Evolutionary conservation across 2,113 vertebrate genomes (phyloP).

Genomic region (Montifringilla adamsi): DNA sequence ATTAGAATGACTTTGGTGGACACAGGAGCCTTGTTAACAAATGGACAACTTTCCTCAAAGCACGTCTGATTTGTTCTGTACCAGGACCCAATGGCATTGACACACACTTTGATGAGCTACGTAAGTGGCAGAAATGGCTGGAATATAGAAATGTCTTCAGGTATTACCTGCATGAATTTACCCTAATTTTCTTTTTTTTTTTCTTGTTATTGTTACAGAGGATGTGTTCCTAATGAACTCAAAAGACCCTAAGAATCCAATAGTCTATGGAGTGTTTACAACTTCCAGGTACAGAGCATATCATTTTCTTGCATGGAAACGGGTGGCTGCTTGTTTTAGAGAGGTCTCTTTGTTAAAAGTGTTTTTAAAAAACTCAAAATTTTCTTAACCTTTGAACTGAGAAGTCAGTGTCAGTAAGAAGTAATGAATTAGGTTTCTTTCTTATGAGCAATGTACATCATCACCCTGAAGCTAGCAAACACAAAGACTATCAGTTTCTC

Average conservation of each 20-base stretch:
- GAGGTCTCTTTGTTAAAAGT: conserved; percentile 30
- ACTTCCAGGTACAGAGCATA: conserved; percentile 88
- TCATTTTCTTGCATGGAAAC: not conserved
- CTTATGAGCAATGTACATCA: not conserved
- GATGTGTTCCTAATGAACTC: conserved; percentile 96
- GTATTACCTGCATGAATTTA: not conserved
- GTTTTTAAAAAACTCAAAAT: conserved; percentile 1
- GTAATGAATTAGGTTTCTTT: conserved; percentile 19
- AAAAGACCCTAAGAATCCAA: conserved; percentile 95
- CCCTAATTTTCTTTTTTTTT: not conserved
- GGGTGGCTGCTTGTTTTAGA: not conserved
- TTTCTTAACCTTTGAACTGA: conserved; percentile 55
- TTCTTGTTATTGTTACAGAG: conserved; percentile 75
- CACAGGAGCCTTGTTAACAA: conserved; percentile 98
- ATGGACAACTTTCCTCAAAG: conserved; percentile 98
- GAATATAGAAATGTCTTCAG: not conserved
- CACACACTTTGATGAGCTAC: conserved; percentile 96
- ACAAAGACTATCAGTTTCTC: not conserved
- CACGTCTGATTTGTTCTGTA: conserved; percentile 93
- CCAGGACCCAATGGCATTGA: conserved; percentile 95
- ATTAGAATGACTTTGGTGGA: conserved; percentile 94
- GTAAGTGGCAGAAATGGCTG: conserved; percentile 76
- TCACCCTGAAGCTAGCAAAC: not conserved
- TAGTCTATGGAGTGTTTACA: conserved; percentile 94
- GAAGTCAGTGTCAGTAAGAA: not conserved